Evolutionary conservation across 2,113 vertebrate species (phyloP), one percentile per base, ranked within the genome.

Genomic region (Oryzias curvinotus): DNA sequence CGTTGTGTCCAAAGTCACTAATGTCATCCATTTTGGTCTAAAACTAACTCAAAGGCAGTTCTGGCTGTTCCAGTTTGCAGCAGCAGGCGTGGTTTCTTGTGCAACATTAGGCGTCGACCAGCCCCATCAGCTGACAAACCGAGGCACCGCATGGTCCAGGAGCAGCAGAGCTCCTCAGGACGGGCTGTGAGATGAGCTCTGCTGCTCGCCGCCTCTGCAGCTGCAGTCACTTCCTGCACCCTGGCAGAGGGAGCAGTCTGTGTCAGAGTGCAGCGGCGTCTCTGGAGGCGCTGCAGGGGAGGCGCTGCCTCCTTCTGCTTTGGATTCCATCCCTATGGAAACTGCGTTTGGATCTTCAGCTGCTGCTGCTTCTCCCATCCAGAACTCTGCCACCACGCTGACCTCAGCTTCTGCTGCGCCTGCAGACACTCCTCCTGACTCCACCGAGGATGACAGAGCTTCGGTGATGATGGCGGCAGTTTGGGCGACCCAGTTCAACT

Each of bases 401-500:
- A 88, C 73, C 43, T 73, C 65, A 0, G 71, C 44, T 51, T 23
- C 75, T 16, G 52, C 41, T 47, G 65, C 19, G 7, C 54, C 51
- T 43, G 6, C n/a, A 73, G 0, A 62, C 19, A 30, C 4, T 65
- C 25, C 49, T 4, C 19, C 71, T 0, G 52, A 15, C 14, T 73
- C 75, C 5, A 30, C 21, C 0, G 95, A 68, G 7, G 76, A 65
- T 8, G 75, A 92, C 0, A 96, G 86, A 2, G 93, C 92, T 13
- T 97, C 95, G 0, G 94, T 93, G 49, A 96, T 93, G 43, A 96
- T 93, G 7, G 95, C 93, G 0, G 95, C 94, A 0, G 94, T 97
- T 80, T 97, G 95, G 0, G 95, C 92, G 14, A 97, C 91, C 96
- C 96, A 96, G 82, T 93, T 94, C 7, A 96, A 88, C 57, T 96